Evolutionary conservation across 2,888 invertebrate species (phyloP).

Genomic region (Trypoxylon attenuatum): DNA sequence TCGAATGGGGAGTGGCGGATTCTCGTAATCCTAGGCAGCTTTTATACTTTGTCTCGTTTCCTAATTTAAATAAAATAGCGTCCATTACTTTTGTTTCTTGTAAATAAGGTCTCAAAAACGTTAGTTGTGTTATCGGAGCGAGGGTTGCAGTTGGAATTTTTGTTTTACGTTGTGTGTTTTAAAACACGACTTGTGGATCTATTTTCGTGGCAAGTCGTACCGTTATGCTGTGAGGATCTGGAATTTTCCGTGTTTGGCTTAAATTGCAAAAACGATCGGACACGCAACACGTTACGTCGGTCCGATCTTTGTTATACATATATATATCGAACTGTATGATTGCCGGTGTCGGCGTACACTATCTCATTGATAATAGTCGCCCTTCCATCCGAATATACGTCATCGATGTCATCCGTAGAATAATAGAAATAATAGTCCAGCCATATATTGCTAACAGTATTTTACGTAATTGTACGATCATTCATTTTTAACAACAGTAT

Average conservation of each 20-base stretch:
- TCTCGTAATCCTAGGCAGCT: conserved; percentile 34
- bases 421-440: conserved; percentile 28
- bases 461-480: conserved; percentile 17
- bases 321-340: no score
- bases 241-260: no score
- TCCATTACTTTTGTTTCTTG: conserved; percentile 29
- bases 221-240: no score
- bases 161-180: no score
- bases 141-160: not conserved
- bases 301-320: no score
- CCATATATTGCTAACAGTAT: conserved; percentile 47
- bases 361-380: not conserved
- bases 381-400: not conserved
- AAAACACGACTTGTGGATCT: no score
- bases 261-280: no score
- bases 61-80: conserved; percentile 34
- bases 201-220: no score
- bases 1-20: conserved; percentile 13
- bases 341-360: no score
- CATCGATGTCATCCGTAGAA: conserved; percentile 17
- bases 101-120: conserved; percentile 30
- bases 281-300: no score
- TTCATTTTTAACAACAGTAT: conserved; percentile 40
- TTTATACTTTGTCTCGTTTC: conserved; percentile 33
- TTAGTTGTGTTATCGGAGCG: conserved; percentile 13